phyloP scores from a whole-genome alignment of 1,140 invertebrate species.

The Dendroctonus ponderosae region DNA sequence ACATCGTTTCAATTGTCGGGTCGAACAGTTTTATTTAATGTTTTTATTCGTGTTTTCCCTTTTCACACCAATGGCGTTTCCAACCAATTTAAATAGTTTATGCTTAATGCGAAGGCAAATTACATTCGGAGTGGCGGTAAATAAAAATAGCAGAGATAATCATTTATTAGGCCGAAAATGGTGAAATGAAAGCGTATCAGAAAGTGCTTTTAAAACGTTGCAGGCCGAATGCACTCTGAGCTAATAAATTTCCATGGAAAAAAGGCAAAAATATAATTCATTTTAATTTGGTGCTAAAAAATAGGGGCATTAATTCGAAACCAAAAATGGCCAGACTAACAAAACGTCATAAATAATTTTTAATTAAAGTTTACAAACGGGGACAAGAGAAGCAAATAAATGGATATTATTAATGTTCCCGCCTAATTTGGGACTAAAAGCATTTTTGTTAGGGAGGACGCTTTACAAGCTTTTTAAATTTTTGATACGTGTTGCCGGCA shows the following conservation, averaged over 20 bases:
- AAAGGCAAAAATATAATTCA: slow-evolving; percentile 34
- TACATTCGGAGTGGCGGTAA: too few relatives aligned
- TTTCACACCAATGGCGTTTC: too few relatives aligned
- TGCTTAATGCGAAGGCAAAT: too few relatives aligned
- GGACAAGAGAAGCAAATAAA: slow-evolving; percentile 26
- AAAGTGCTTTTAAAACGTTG: slow-evolving; percentile 21
- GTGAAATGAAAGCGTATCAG: slow-evolving; percentile 3
- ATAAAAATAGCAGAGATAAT: too few relatives aligned
- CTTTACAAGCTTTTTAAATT: slow-evolving; percentile 33
- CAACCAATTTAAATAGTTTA: too few relatives aligned
- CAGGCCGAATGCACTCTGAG: neutral
- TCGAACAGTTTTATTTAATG: too few relatives aligned
- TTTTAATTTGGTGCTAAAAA: slow-evolving; percentile 37
- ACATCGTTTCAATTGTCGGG: too few relatives aligned
- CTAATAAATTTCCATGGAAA: slow-evolving; percentile 24
- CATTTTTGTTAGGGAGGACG: slow-evolving; percentile 32
- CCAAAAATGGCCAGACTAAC: slow-evolving; percentile 28
- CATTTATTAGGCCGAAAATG: neutral
- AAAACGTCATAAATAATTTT: slow-evolving; percentile 38
- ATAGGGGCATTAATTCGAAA: slow-evolving; percentile 32
- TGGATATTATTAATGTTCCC: slow-evolving; percentile 31
- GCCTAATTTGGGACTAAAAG: slow-evolving; percentile 32
- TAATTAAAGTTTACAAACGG: slow-evolving; percentile 35
- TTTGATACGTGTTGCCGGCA: slow-evolving; percentile 29
- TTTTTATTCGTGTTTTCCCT: too few relatives aligned